Conservation (phyloP, 2,797 vertebrate species). For the Enoplosus armatus region DNA sequence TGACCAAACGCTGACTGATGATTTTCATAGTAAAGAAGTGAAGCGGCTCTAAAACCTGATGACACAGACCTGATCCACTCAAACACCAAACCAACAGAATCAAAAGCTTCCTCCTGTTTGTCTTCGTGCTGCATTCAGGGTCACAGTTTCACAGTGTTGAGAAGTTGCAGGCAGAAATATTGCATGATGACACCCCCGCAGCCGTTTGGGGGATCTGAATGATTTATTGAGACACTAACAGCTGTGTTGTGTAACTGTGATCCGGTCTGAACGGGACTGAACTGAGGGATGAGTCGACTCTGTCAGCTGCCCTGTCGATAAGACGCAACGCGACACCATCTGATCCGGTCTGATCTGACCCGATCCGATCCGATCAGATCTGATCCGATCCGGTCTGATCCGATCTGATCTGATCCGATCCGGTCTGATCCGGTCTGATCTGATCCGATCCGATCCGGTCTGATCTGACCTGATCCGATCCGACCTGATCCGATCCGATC, state of each 20-base stretch:
- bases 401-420: no score
- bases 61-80: not conserved
- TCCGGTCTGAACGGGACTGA: constrained; percentile 42
- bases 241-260: constrained; percentile 44
- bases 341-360: no score
- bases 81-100: not conserved
- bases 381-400: no score
- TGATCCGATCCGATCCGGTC: no score
- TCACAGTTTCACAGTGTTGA: not conserved
- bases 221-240: constrained; percentile 38
- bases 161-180: constrained; percentile 5
- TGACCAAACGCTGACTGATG: no score
- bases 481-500: no score
- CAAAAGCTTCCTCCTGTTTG: not conserved
- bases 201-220: constrained; percentile 12
- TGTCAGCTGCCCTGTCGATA: not conserved
- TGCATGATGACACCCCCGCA: constrained; percentile 44
- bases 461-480: no score
- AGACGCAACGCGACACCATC: no score
- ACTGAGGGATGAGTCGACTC: not conserved
- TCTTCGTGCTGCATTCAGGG: constrained; percentile 47
- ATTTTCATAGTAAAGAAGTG: not conserved
- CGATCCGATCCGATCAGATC: no score
- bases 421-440: no score
- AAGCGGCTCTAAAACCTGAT: not conserved